These are phyloP conservation scores for Teleogryllus occipitalis DNA, from an alignment of 1,140 invertebrate species.

Conservation along the genomic window DNA sequence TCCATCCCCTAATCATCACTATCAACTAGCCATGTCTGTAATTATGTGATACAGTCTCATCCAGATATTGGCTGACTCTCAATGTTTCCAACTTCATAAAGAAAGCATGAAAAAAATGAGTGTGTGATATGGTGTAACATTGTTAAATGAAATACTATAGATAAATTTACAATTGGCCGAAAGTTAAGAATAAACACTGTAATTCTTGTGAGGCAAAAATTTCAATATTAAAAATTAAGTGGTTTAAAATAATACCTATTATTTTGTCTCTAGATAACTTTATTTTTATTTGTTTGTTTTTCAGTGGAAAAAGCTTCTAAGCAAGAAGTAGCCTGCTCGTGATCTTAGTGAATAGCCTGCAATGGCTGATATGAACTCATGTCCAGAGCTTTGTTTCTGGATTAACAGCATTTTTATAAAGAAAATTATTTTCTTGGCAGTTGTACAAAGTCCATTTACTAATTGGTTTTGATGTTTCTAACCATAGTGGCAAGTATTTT, in stretches of 20 bases:
- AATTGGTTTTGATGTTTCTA: too few species aligned
- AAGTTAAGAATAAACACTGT: neutral
- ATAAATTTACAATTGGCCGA: neutral
- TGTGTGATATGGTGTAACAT: neutral
- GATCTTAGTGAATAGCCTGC: neutral
- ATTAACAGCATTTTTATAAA: neutral
- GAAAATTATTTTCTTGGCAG: neutral
- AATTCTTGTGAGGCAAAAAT: neutral
- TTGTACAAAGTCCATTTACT: neutral
- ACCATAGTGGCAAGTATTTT: too few species aligned
- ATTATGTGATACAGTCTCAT: neutral
- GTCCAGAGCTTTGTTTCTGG: neutral
- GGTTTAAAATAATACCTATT: neutral
- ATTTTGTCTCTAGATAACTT: too few species aligned
- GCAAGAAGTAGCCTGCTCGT: neutral
- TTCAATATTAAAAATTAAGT: neutral
- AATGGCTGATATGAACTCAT: neutral
- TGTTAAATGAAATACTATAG: neutral
- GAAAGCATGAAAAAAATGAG: neutral
- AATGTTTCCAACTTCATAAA: neutral
- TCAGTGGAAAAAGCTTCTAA: neutral
- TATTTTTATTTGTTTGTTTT: neutral
- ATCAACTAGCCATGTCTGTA: neutral
- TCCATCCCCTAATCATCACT: neutral
- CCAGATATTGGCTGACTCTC: neutral